Conservation (phyloP, 2,113 vertebrate genomes). For the Semnornis frantzii region DNA sequence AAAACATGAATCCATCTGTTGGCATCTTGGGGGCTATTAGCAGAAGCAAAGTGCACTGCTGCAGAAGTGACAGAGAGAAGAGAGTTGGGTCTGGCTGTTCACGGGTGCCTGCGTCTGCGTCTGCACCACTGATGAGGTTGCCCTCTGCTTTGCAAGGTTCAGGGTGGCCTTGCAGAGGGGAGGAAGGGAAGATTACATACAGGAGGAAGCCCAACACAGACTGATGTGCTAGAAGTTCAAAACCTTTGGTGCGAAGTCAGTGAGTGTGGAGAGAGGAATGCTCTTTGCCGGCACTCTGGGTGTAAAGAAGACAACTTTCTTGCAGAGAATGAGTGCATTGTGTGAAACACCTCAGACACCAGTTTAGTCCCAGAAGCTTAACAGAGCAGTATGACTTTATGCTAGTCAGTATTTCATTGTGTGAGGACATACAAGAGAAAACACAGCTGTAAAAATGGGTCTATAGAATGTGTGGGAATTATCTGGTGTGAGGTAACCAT, state of each 20-base stretch:
- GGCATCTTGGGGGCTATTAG: neutral
- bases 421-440: neutral
- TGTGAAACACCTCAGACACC: accelerated
- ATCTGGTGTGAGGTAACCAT: accelerated
- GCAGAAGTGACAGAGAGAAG: neutral
- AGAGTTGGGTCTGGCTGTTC: neutral
- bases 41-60: neutral
- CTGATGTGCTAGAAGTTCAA: neutral
- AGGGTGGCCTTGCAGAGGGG: accelerated
- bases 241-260: neutral
- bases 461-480: neutral
- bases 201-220: accelerated
- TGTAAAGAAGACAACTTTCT: neutral
- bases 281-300: neutral
- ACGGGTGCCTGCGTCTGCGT: neutral
- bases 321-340: accelerated
- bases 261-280: neutral
- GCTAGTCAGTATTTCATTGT: neutral
- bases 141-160: accelerated
- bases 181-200: accelerated
- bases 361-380: neutral
- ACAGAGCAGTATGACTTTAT: neutral
- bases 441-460: neutral
- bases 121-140: accelerated
- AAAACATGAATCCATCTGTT: accelerated